Conservation (phyloP, 1,140 invertebrate genomes). For the Aphis gossypii region DNA sequence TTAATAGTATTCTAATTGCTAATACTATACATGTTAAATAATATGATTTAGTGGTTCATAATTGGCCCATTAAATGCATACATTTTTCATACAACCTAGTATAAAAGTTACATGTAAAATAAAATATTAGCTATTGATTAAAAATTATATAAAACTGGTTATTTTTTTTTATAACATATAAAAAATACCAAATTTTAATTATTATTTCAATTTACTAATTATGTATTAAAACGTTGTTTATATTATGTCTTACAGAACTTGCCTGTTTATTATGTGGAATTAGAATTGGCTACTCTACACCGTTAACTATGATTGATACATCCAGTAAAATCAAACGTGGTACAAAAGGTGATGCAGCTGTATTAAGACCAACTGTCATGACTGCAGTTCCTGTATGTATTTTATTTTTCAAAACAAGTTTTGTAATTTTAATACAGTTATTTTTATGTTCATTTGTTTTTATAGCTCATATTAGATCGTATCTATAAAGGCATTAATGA, state of each 20-base stretch:
- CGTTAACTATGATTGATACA: conserved; percentile 92
- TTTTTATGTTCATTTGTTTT: conserved; percentile 61
- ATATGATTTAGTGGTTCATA: too few relatives aligned
- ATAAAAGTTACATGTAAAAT: background rate
- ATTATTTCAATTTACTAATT: background rate
- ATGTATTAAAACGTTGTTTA: background rate
- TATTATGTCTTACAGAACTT: conserved; percentile 65
- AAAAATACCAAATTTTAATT: too few relatives aligned
- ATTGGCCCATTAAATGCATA: background rate
- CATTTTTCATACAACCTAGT: background rate
- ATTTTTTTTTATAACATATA: too few relatives aligned
- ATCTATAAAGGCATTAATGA: conserved; percentile 95
- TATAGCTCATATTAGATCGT: conserved; percentile 89
- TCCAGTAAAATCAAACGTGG: conserved; percentile 95
- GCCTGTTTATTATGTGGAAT: conserved; percentile 75
- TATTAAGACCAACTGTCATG: conserved; percentile 91
- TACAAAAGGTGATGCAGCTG: conserved; percentile 87
- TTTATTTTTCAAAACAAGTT: background rate
- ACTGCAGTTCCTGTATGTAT: conserved; percentile 88
- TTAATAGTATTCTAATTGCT: too few relatives aligned
- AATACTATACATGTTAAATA: too few relatives aligned
- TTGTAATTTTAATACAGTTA: background rate
- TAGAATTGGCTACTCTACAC: conserved; percentile 95
- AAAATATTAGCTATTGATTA: background rate
- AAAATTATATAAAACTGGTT: background rate